phyloP scores from a whole-genome alignment of 2,797 vertebrate genomes.

The Galago senegalensis region DNA sequence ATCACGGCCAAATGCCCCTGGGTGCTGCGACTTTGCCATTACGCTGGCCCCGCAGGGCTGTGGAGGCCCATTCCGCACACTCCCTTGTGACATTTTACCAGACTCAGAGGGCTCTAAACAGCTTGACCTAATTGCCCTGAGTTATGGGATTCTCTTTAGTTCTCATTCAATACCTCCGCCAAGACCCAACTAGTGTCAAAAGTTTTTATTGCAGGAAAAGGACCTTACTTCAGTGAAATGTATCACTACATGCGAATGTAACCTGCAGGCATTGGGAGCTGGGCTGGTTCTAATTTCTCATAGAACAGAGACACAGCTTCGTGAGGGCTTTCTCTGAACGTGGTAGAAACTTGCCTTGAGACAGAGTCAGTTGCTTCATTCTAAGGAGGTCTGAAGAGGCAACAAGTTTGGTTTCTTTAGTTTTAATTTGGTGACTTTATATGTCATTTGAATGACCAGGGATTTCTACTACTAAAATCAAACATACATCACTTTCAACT shows the following conservation, averaged over 20 bases:
- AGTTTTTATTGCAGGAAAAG: not conserved
- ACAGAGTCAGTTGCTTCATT: not conserved
- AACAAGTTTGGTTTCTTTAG: not conserved
- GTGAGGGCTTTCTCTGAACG: not conserved
- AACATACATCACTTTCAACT: conserved; percentile 90
- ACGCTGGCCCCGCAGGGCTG: not conserved
- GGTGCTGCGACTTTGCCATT: not conserved
- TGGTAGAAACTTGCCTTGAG: not conserved
- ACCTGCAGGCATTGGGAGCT: not conserved
- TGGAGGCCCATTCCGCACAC: not conserved
- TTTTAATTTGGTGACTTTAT: conserved; percentile 89
- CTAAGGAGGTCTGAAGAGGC: not conserved
- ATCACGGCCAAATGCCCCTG: not conserved
- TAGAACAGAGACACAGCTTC: conserved; percentile 38
- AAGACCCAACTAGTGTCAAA: not conserved
- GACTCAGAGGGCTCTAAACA: not conserved
- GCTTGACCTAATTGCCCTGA: not conserved
- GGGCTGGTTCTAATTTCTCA: not conserved
- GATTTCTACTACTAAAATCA: conserved; percentile 92
- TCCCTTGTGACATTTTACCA: not conserved
- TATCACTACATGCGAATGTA: not conserved
- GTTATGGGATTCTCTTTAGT: not conserved
- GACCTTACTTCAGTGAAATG: not conserved
- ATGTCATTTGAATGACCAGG: conserved; percentile 91
- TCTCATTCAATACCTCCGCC: not conserved